Conservation (phyloP, 1,140 invertebrate genomes). For the Rhizoglyphus robini region DNA sequence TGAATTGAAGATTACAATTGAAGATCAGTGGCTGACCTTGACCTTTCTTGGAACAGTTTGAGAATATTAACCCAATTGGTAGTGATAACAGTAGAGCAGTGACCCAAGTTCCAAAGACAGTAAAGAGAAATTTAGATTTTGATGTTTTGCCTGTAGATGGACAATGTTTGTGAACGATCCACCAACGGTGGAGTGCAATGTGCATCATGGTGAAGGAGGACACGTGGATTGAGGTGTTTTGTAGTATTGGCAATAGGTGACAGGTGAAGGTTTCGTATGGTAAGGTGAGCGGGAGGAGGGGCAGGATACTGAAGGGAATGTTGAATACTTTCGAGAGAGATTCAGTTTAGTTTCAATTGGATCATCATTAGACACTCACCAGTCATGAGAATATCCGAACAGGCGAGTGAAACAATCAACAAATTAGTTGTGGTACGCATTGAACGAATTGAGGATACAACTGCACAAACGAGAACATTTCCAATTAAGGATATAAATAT, state of each 20-base stretch:
- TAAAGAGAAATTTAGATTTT: conserved; percentile 27
- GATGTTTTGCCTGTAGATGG: conserved; percentile 38
- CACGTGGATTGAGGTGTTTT: conserved; percentile 35
- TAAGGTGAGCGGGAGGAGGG: conserved; percentile 34
- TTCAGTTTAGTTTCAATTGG: too few relatives aligned
- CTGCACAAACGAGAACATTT: too few relatives aligned
- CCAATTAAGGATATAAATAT: too few relatives aligned
- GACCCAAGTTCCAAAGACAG: conserved; percentile 56
- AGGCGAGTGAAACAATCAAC: too few relatives aligned
- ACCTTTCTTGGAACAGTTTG: not conserved
- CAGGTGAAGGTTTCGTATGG: conserved; percentile 38
- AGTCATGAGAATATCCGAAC: too few relatives aligned
- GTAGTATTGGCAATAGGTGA: conserved; percentile 38
- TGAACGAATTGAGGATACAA: too few relatives aligned
- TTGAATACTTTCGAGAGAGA: too few relatives aligned
- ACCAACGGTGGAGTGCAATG: conserved; percentile 40
- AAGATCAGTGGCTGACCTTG: too few relatives aligned
- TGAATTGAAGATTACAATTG: not conserved
- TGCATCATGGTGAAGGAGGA: conserved; percentile 42
- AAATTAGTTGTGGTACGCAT: too few relatives aligned
- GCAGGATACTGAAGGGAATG: conserved; percentile 51
- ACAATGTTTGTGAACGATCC: not conserved
- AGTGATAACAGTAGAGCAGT: conserved; percentile 69
- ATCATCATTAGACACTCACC: too few relatives aligned
- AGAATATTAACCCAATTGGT: conserved; percentile 52